Conservation (phyloP, 37 sponge, comb jelly and placozoan species). For the Dysidea cf. avara region DNA sequence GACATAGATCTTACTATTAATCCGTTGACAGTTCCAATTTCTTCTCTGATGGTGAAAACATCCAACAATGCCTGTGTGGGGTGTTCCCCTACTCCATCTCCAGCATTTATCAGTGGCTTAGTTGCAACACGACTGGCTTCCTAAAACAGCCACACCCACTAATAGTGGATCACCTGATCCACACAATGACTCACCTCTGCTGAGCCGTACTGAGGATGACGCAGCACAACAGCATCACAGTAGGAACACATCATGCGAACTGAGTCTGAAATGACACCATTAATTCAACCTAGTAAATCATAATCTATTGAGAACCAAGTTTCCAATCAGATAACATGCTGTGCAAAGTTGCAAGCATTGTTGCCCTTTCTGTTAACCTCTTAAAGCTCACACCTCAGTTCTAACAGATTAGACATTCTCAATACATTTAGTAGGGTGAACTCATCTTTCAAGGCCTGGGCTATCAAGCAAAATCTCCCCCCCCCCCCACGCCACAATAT, state of each 20-base stretch:
- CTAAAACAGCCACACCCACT: slow-evolving; percentile 20
- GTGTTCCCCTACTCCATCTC: slow-evolving; percentile 96
- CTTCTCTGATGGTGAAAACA: slow-evolving; percentile 97
- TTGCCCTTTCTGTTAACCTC: no score
- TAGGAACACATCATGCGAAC: slow-evolving; percentile 89
- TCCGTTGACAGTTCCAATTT: slow-evolving; percentile 98
- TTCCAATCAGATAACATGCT: no score
- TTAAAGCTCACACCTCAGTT: no score
- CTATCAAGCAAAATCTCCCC: no score
- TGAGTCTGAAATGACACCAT: slow-evolving; percentile 72
- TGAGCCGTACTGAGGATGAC: slow-evolving; percentile 90
- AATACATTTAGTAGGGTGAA: no score
- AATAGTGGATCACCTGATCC: neutral
- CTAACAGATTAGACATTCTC: no score
- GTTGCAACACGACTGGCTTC: slow-evolving; percentile 40
- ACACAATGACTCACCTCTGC: slow-evolving; percentile 40
- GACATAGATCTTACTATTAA: slow-evolving; percentile 79
- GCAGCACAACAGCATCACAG: slow-evolving; percentile 89
- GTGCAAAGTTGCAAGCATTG: no score
- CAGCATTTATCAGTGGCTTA: slow-evolving; percentile 95
- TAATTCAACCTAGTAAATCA: no score
- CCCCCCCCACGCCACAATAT: no score
- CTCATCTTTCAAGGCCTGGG: no score
- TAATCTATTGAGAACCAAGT: no score
- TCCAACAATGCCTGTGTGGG: slow-evolving; percentile 99